Evolutionary conservation across 2,888 invertebrate genomes (phyloP), one percentile per base, ranked within the genome.

Genomic region (Chirona hameri): DNA sequence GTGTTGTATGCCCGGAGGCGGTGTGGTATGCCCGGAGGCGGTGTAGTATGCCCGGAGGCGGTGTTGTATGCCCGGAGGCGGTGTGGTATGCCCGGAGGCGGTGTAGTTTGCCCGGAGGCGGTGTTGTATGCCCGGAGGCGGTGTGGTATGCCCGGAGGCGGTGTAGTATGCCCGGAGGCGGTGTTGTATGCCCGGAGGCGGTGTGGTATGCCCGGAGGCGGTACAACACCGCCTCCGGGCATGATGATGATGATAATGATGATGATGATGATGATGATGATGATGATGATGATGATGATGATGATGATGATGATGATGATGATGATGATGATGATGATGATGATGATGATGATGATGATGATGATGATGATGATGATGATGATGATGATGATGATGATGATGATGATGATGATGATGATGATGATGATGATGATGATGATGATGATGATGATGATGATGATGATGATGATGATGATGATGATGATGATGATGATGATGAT

Each of bases 221-320:
- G n/a, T n/a, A n/a, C n/a, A n/a, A n/a, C n/a, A n/a, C n/a, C n/a
- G n/a, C n/a, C n/a, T n/a, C n/a, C n/a, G 91, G 92, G 84, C 88
- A 89, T 85, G 89, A 89, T 84, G 89, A 90, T 65, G 88, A 88
- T 24, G 88, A 88, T 83, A 87, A 88, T 83, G 85, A 65, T 65
- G 65, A 65, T 65, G 65, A 65, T 65, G 65, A 65, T 65, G 65
- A 65, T 65, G 65, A 65, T 65, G 65, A 65, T 65, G 65, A 65
- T 65, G 65, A 65, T 65, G 65, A 65, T 65, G 65, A 65, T 65
- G 65, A 65, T 65, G 65, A 65, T 65, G 65, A 65, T 65, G 65
- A 65, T 65, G 65, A 65, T 65, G 65, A 65, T 65, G 65, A 65
- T 65, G 65, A 65, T 65, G 65, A 65, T 65, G 65, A 65, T 65